Base-by-base conservation (phyloP, 2,888 invertebrate species). In the Hylaea fasciaria region DNA sequence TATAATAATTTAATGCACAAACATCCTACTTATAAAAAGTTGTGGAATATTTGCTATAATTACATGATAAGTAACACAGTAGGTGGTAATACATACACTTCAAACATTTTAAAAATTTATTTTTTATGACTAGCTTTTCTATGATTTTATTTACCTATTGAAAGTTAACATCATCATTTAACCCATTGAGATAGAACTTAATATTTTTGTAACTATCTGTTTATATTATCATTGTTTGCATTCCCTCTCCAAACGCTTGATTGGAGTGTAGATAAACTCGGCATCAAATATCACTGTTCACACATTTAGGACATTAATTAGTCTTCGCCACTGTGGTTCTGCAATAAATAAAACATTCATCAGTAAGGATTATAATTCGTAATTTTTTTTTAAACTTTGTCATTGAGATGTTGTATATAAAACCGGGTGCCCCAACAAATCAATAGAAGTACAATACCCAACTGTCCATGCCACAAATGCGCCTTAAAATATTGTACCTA, bases 281-380 rank as follows among this genome's bases (percentile, higher is more conserved):
- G 37, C 22, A 37, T 12, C 13, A 37, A 50, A 51, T 53, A 47
- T 69, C 32, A 1, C 9, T 9, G 10, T 32, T 81, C 70, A 81
- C 52, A 81, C 81, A 63, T 80, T 81, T 43, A 80, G 65, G 35
- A 83, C 81, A 72, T 86, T 83, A 14, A 82, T 73, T 39, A 88
- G 59, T 68, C 77, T 82, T 65, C 78, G 82, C 84, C 85, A 88
- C 49, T 89, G 86, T 17, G 85, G 85, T 75, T 81, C 91, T 91
- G 85, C 60, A 83, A 84, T 59, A 64, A 56, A 61, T 63, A 66
- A 66, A 63, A 4, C n/a, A 39, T 35, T 12, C 35, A 35, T 35
- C 10, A 35, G 11, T 35, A 35, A 5, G 5, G 3, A 35, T 35
- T 11, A 11, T 35, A 35, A 9, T 35, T 35, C 3, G 9, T 11